phyloP scores from a whole-genome alignment of 2,113 vertebrate genomes.

The Menidia beryllina region DNA sequence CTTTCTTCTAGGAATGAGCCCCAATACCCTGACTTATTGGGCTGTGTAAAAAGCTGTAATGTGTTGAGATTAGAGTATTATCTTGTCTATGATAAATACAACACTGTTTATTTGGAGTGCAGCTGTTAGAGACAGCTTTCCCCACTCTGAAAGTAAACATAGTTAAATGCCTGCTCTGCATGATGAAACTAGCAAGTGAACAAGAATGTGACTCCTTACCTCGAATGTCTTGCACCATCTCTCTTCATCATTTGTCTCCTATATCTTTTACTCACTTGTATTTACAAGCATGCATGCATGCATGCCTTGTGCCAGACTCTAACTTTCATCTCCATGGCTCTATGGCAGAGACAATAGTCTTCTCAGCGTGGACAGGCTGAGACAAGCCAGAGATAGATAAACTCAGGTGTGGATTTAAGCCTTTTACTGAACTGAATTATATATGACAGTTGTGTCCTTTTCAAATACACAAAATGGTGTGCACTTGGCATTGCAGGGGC shows the following conservation, averaged over 20 bases:
- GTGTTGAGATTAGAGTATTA: conserved; percentile 62
- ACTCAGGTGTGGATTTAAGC: conserved; percentile 61
- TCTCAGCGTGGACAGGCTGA: conserved; percentile 63
- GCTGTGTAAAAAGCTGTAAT: conserved; percentile 32
- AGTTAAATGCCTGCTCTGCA: conserved; percentile 50
- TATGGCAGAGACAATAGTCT: conserved; percentile 54
- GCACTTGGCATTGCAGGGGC: conserved; percentile 47
- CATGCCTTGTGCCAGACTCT: conserved; percentile 38
- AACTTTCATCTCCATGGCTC: conserved; percentile 37
- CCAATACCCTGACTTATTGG: conserved; percentile 29
- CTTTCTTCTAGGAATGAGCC: conserved; percentile 39
- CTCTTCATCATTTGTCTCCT: conserved; percentile 27
- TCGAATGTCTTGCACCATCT: conserved; percentile 36
- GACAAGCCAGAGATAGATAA: conserved; percentile 66
- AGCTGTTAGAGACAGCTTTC: conserved; percentile 64
- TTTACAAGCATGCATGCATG: conserved; percentile 41
- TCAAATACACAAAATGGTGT: conserved; percentile 27
- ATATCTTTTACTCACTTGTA: conserved; percentile 27
- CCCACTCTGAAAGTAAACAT: conserved; percentile 69
- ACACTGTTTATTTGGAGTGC: conserved; percentile 73
- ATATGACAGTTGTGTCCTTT: conserved; percentile 29
- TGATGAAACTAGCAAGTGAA: conserved; percentile 67
- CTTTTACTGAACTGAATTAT: conserved; percentile 45
- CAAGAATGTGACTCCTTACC: conserved; percentile 70
- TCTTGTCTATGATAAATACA: conserved; percentile 59